Base-by-base conservation (phyloP, 2,888 invertebrate species). In the Drosophila sordidula region DNA sequence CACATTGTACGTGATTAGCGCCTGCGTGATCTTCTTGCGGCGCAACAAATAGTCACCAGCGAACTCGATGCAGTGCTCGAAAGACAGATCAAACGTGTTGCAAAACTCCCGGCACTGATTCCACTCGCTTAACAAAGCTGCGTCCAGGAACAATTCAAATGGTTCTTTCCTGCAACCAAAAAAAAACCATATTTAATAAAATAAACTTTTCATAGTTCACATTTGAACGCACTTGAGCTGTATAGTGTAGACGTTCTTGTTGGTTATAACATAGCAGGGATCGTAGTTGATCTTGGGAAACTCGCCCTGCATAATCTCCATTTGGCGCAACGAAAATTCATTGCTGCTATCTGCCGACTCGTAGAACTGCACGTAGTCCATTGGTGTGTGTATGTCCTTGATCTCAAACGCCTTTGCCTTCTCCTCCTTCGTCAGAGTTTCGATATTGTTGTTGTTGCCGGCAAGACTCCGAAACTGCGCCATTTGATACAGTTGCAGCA, bases 11-110 rank as follows among this genome's bases (percentile, higher is more conserved):
- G 97, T 94, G 69, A 96, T 94, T 74, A 96, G 94, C 0, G 98
- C 97, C 66, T 96, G 95, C 51, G 95, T 94, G 68, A 96, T 95
- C 78, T 95, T 95, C 12, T 95, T 95, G 68, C 95, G 94, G 4
- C 95, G 94, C 88, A 98, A 93, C 87, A 97, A 93, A 91, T 96
- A 94, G 92, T 98, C 97, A 0, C 97, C 97, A 32, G 97, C 96
- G 80, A 95, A 94, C 90, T 97, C 96, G 74, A 98, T 93, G 67
- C 92, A 92, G 14, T 89, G 88, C 52, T 91, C 90, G 41, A 90
- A 91, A 6, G 90, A 87, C 2, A 92, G 79, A 87, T 92, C 92
- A 22, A 92, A 92, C 0, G 91, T 92, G 65, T 91, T 92, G 74
- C 92, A 92, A 63, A 92, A 92, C 59, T 92, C 92, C 25, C 92